Conservation (phyloP, 2,113 vertebrate genomes). For the Elephas maximus region DNA sequence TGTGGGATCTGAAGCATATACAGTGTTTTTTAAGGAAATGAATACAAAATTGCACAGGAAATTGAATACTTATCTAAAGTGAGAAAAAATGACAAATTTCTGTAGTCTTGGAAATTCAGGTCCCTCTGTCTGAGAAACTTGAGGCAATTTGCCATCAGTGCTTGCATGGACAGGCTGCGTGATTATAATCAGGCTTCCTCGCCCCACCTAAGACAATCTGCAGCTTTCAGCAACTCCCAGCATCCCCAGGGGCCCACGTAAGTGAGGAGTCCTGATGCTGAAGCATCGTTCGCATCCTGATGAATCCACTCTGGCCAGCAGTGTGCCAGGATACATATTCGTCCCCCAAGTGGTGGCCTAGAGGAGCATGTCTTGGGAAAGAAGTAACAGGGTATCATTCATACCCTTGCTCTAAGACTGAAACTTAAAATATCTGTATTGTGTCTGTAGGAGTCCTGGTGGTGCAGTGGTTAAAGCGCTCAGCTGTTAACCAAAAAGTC, state of each 20-base stretch:
- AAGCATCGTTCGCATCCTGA: background rate
- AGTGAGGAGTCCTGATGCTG: background rate
- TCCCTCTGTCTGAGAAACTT: background rate
- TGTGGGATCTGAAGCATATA: background rate
- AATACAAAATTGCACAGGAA: background rate
- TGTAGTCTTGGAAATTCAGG: slow-evolving; percentile 19
- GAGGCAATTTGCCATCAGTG: background rate
- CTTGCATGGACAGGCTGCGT: background rate
- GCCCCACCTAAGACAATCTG: background rate
- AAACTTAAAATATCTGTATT: background rate
- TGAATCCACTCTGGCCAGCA: background rate
- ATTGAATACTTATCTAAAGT: slow-evolving; percentile 22
- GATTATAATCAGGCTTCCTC: background rate
- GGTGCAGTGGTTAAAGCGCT: too few species aligned
- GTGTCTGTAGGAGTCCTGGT: too few species aligned
- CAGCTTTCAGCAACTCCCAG: background rate
- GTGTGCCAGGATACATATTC: background rate
- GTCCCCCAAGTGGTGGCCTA: background rate
- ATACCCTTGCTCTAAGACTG: background rate
- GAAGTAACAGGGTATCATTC: background rate
- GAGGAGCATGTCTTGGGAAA: background rate
- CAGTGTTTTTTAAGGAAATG: background rate
- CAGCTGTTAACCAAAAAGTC: too few species aligned
- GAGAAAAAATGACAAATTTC: background rate
- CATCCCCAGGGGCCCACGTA: background rate